Base-by-base conservation (phyloP, 2,113 vertebrate species). In the Copsychus sechellarum region DNA sequence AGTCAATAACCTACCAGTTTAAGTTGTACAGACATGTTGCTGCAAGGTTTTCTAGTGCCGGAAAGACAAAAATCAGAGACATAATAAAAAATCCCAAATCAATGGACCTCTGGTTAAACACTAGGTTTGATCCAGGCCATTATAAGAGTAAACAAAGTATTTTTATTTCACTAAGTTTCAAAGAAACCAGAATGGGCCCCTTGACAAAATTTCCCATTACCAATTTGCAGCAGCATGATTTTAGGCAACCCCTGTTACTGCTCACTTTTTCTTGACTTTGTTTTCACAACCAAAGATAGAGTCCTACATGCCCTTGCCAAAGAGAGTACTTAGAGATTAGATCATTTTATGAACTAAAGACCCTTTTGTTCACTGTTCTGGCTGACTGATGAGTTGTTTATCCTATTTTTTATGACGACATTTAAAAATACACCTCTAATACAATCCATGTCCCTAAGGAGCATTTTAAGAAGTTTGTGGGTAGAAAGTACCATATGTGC, bases 321-420 rank as follows among this genome's bases (percentile, higher is more conserved):
- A 71, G 16, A 74, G 72, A 61, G 58, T 57, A 81, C 45, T 92
- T 81, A 64, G 78, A 74, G 72, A 56, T 78, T 92, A 74, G 80
- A 81, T 71, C 25, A 81, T 88, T 90, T 65, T 10, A 48, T 88
- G 51, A 78, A 88, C 48, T 74, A 81, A 92, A 92, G 72, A 93
- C 18, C 12, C 90, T 92, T 96, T 94, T 96, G 90, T 96, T 93
- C 88, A 42, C 53, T 69, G 48, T 86, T 95, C 86, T 90, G 56
- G 11, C 51, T 90, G 60, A 80, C 43, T 78, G 92, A 95, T 92
- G 64, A 88, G 81, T 56, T 86, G 17, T 73, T 86, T 76, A 69
- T 82, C 58, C 34, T 62, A 13, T 42, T 94, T 76, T 88, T 86
- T 74, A 64, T 67, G 72, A 74, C 28, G 0, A 78, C 26, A 91